phyloP scores from a whole-genome alignment of 1,140 invertebrate species.

The Arctopsyche grandis region DNA sequence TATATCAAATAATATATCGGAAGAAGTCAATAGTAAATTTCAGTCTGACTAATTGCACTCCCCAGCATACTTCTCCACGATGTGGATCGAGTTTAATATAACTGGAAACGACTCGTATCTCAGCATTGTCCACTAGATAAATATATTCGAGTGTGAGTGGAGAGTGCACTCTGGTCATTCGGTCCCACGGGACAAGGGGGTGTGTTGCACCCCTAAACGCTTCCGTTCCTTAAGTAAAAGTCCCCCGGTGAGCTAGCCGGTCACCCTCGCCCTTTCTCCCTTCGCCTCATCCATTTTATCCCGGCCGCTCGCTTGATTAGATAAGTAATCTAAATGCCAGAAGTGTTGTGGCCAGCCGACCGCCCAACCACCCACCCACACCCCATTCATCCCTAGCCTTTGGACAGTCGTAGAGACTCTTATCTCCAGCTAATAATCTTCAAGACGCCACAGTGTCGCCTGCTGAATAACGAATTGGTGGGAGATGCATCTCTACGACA shows the following conservation, averaged over 20 bases:
- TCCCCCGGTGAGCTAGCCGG: conserved; percentile 9
- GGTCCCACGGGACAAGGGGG: not conserved
- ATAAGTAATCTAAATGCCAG: conserved; percentile 55
- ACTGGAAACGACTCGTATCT: too few species aligned
- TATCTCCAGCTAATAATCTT: conserved; percentile 50
- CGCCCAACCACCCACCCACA: not conserved
- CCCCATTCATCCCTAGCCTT: not conserved
- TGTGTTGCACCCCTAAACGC: conserved; percentile 11
- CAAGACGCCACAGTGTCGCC: conserved; percentile 37
- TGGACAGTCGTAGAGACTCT: not conserved
- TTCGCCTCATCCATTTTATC: conserved; percentile 2
- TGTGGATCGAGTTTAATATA: too few species aligned
- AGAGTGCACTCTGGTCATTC: not conserved
- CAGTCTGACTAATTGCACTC: too few species aligned
- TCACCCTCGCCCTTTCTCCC: conserved; percentile 24
- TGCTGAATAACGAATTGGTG: conserved; percentile 15
- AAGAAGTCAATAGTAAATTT: too few species aligned
- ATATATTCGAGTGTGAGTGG: not conserved
- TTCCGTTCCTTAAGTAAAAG: conserved; percentile 35
- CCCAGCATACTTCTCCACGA: too few species aligned
- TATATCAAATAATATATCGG: too few species aligned
- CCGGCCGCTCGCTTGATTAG: conserved; percentile 44
- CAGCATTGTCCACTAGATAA: too few species aligned
- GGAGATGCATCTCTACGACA: not conserved
- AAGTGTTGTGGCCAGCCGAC: conserved; percentile 43